Evolutionary conservation across 2,113 vertebrate genomes (phyloP), one percentile per base, ranked within the genome.

Genomic region (Apistogramma diplotaenia): DNA sequence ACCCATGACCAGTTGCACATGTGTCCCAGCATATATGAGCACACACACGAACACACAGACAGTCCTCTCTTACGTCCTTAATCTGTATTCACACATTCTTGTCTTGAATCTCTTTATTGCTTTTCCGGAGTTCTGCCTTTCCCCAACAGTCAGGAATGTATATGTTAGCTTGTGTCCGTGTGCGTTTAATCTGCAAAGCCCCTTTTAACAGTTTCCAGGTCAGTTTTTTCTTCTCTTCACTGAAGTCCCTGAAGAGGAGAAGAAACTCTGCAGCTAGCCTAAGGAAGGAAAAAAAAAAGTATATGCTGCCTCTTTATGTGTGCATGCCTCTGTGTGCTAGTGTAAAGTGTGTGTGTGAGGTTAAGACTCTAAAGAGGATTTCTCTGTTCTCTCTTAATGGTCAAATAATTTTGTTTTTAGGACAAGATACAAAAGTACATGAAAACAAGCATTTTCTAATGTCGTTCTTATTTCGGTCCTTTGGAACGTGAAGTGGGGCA

Each of bases 171-270:
- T 37, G 37, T 40, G 11, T 40, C n/a, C n/a, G 43, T 49, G 43
- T 57, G 31, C 53, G n/a, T 79, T 84, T 58, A 72, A 74, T 85
- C 53, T 81, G 58, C 27, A 29, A 65, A 56, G 76, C 76, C 62
- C 65, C 29, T 91, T 85, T 86, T 67, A 87, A 84, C 33, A 60
- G 59, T 76, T 89, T 90, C 65, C 85, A 91, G 86, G 55, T 87
- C 18, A 0, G 59, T 53, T 78, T 78, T 87, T 85, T 82, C 76
- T 57, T 8, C 49, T 25, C 27, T 19, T 46, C 59, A 83, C 27
- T 74, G 70, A 89, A 70, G 74, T 84, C 79, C 79, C 85, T 81
- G 33, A 89, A 76, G 81, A 82, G 76, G 40, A 82, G 73, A 76
- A 76, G 21, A 80, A 80, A 78, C 78, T 81, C 62, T 67, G 74